A percentile compares a stretch with the other conserved stretches of the same genome.
Conservation (phyloP, 2,797 vertebrate species). For the Lepus oiostolus region DNA sequence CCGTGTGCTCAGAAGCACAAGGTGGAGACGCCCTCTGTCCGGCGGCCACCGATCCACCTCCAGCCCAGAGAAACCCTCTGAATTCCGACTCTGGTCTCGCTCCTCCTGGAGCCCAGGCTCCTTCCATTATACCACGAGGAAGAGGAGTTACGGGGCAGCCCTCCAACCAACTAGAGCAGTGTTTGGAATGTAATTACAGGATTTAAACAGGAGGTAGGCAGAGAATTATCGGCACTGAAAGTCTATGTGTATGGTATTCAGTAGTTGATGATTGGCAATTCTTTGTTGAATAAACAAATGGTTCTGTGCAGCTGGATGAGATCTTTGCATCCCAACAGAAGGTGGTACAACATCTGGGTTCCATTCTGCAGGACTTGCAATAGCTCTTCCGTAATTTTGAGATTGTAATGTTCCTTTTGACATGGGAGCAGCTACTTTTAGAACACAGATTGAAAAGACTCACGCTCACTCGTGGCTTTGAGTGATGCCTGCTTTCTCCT, state of each 20-base stretch:
- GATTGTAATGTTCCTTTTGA: slow-evolving; percentile 62
- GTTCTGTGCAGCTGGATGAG: slow-evolving; percentile 45
- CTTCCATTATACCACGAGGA: neutral
- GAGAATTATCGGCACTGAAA: neutral
- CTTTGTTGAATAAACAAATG: slow-evolving; percentile 65
- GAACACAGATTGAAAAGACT: slow-evolving; percentile 23
- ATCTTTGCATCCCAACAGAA: slow-evolving; percentile 51
- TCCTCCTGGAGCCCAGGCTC: neutral
- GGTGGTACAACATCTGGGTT: slow-evolving; percentile 1
- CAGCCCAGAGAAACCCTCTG: neutral
- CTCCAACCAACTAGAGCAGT: neutral
- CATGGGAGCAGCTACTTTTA: slow-evolving; percentile 38
- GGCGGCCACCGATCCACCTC: neutral
- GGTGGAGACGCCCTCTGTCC: neutral
- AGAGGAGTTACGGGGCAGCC: neutral
- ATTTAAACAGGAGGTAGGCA: neutral
- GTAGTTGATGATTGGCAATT: slow-evolving; percentile 55
- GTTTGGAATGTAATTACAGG: neutral
- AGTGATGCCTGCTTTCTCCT: slow-evolving; percentile 21
- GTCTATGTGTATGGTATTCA: neutral
- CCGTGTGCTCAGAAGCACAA: neutral
- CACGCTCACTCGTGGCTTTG: neutral
- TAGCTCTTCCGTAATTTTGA: slow-evolving; percentile 55
- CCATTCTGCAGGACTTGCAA: neutral
- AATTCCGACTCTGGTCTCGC: neutral